Evolutionary conservation across 2,888 invertebrate genomes (phyloP).

Genomic region (Meiosimyza decipiens): DNA sequence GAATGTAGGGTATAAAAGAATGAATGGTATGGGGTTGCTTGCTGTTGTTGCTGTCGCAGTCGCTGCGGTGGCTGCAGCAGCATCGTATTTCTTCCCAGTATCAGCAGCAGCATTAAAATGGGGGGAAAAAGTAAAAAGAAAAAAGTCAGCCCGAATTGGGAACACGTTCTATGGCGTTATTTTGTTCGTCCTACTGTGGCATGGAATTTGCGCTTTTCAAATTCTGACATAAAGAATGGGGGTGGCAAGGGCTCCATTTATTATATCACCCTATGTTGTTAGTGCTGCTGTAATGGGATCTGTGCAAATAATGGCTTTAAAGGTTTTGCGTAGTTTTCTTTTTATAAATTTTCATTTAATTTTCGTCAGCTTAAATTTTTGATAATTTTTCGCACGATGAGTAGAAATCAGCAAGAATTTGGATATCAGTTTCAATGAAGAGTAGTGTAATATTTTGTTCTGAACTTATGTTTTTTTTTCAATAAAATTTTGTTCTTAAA

Average conservation of each 20-base stretch:
- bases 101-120: conserved; percentile 8
- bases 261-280: too few relatives aligned
- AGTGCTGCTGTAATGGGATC: too few relatives aligned
- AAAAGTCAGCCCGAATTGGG: not conserved
- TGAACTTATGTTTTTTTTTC: too few relatives aligned
- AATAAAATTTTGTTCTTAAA: too few relatives aligned
- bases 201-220: conserved; percentile 5
- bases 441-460: too few relatives aligned
- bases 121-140: not conserved
- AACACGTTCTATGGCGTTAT: not conserved
- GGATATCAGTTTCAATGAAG: too few relatives aligned
- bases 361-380: too few relatives aligned
- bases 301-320: too few relatives aligned
- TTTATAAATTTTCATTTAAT: not conserved
- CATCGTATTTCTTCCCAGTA: not conserved
- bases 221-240: too few relatives aligned
- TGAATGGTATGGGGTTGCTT: conserved; percentile 6
- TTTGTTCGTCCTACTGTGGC: conserved; percentile 9
- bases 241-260: too few relatives aligned
- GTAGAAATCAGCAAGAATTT: too few relatives aligned
- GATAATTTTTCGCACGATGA: too few relatives aligned
- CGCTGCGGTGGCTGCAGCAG: not conserved
- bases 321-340: not conserved
- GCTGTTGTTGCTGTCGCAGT: not conserved
- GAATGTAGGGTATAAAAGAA: not conserved